Percentiles rank a stretch among this genome's conserved stretches.
These are phyloP conservation scores for Climacteris rufus DNA, from an alignment of 2,113 vertebrate genomes.

Conservation along the genomic window DNA sequence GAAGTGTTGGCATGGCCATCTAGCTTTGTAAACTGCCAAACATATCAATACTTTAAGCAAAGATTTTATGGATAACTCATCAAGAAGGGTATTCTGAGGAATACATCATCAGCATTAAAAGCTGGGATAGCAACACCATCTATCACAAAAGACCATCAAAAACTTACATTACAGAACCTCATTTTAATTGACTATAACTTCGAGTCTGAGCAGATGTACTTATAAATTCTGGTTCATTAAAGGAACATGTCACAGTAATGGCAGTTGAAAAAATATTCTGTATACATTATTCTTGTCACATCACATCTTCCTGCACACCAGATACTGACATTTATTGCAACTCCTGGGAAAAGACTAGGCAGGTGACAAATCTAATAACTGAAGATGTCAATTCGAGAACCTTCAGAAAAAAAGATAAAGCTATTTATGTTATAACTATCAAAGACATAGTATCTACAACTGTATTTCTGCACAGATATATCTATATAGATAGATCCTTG, in stretches of 20 bases:
- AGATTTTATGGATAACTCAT: neutral
- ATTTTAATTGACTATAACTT: neutral
- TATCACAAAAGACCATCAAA: neutral
- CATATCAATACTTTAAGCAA: neutral
- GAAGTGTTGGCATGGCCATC: neutral
- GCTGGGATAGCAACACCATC: neutral
- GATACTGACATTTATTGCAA: neutral
- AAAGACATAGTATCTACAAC: neutral
- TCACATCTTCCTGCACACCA: neutral
- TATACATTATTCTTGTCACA: neutral
- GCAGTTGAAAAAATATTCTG: neutral
- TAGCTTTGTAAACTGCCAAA: neutral
- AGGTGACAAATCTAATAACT: neutral
- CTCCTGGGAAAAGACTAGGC: neutral
- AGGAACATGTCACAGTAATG: neutral
- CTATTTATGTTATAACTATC: neutral
- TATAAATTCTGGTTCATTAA: neutral
- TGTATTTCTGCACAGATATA: neutral
- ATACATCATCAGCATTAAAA: neutral
- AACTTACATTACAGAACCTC: neutral
- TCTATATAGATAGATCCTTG: neutral
- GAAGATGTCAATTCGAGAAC: neutral
- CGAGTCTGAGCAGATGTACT: neutral
- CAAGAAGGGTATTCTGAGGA: neutral
- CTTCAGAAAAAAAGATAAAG: neutral